Conservation (phyloP, 1,140 invertebrate genomes). For the Wiebesia pumilae region DNA sequence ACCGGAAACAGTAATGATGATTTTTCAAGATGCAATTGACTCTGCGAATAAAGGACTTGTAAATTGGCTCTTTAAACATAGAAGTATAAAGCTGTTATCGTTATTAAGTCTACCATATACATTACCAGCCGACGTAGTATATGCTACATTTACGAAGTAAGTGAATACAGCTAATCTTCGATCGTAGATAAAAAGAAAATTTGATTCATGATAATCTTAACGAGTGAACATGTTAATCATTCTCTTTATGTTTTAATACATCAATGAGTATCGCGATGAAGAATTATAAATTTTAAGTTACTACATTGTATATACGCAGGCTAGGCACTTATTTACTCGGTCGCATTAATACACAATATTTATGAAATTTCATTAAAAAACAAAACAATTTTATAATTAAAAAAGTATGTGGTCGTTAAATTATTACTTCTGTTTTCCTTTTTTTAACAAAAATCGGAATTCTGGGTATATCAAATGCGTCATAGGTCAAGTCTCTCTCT, state of each 20-base stretch:
- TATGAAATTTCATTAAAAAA: neutral
- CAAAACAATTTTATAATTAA: neutral
- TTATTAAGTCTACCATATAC: slow-evolving; percentile 88
- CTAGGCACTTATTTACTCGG: neutral
- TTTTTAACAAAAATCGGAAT: slow-evolving; percentile 29
- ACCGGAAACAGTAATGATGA: slow-evolving; percentile 87
- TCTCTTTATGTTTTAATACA: too few relatives aligned
- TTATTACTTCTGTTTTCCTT: slow-evolving; percentile 9
- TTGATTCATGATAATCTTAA: too few relatives aligned
- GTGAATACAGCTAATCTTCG: slow-evolving; percentile 61
- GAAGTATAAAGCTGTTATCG: slow-evolving; percentile 86
- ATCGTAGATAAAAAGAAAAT: too few relatives aligned
- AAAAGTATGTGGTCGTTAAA: neutral
- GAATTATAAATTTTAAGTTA: neutral
- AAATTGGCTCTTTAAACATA: slow-evolving; percentile 91
- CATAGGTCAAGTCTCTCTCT: slow-evolving; percentile 33
- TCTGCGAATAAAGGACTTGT: slow-evolving; percentile 91
- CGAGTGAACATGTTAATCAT: too few relatives aligned
- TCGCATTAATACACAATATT: neutral
- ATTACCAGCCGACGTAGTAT: slow-evolving; percentile 89
- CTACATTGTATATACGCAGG: neutral
- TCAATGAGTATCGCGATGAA: too few relatives aligned
- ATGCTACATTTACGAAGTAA: slow-evolving; percentile 89
- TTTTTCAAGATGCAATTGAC: slow-evolving; percentile 94
- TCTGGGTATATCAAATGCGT: slow-evolving; percentile 35